Evolutionary conservation across 2,888 invertebrate genomes (phyloP).

Genomic region (Mimachlamys varia): DNA sequence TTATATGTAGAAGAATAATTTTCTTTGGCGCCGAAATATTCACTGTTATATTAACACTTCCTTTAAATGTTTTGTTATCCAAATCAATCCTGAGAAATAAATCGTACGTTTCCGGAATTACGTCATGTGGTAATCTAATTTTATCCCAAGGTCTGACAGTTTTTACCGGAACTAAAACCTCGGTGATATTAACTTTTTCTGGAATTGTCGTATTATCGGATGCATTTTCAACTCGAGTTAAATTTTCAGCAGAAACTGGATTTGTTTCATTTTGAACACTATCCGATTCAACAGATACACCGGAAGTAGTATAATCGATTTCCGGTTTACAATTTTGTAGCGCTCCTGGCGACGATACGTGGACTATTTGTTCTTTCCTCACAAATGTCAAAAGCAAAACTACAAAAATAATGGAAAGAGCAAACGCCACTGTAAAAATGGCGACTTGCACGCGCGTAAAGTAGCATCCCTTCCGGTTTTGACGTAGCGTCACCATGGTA

Average conservation of each 20-base stretch:
- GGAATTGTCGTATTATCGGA: constrained; percentile 1
- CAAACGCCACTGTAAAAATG: constrained; percentile 55
- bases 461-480: constrained; percentile 60
- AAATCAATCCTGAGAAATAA: constrained; percentile 12
- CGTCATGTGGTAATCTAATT: background rate
- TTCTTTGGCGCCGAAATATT: background rate
- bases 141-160: background rate
- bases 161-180: background rate
- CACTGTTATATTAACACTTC: background rate
- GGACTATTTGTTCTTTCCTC: background rate
- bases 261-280: background rate
- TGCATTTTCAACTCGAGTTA: constrained; percentile 3
- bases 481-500: constrained; percentile 59
- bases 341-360: background rate
- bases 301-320: background rate
- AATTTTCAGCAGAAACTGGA: background rate
- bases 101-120: constrained; percentile 1
- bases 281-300: background rate
- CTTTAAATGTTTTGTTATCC: background rate
- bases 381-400: constrained; percentile 57
- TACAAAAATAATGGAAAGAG: constrained; percentile 59
- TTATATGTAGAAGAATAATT: background rate
- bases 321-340: background rate
- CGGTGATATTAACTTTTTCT: background rate
- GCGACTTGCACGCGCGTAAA: constrained; percentile 62